Conservation (phyloP, 1,140 invertebrate genomes). For the Frieseomelitta varia region DNA sequence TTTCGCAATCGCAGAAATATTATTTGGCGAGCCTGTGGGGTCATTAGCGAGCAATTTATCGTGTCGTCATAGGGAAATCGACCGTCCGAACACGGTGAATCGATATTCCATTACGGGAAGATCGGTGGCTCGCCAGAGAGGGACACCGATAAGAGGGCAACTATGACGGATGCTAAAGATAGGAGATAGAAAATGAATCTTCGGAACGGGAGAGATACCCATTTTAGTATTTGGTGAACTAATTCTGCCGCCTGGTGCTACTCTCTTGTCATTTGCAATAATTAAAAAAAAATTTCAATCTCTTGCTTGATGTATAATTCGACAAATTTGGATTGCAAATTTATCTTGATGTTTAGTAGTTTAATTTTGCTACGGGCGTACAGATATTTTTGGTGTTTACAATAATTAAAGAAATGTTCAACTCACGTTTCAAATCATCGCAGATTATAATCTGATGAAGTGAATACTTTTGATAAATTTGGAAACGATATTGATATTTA, state of each 20-base stretch:
- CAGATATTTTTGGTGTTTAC: too few relatives aligned
- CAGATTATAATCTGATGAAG: too few relatives aligned
- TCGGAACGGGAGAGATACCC: neutral
- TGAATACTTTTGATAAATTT: too few relatives aligned
- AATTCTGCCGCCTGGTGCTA: neutral
- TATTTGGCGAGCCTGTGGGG: neutral
- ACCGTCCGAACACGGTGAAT: constrained; percentile 19
- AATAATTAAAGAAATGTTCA: too few relatives aligned
- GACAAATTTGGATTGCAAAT: too few relatives aligned
- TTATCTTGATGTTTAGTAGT: too few relatives aligned
- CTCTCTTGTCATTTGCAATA: neutral
- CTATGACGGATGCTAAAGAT: neutral
- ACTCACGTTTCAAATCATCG: too few relatives aligned
- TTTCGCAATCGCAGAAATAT: neutral
- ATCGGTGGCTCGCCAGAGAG: neutral
- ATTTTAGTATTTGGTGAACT: neutral
- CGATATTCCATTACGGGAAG: constrained; percentile 45
- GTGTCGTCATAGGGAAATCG: constrained; percentile 19
- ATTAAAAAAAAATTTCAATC: too few relatives aligned
- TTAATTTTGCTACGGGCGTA: too few relatives aligned
- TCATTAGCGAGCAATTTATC: constrained; percentile 39
- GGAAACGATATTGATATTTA: too few relatives aligned
- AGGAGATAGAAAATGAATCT: constrained; percentile 26
- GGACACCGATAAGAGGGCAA: constrained; percentile 11
- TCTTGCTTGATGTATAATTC: neutral